Evolutionary conservation across 2,888 invertebrate genomes (phyloP).

Genomic region (Axea sp.): DNA sequence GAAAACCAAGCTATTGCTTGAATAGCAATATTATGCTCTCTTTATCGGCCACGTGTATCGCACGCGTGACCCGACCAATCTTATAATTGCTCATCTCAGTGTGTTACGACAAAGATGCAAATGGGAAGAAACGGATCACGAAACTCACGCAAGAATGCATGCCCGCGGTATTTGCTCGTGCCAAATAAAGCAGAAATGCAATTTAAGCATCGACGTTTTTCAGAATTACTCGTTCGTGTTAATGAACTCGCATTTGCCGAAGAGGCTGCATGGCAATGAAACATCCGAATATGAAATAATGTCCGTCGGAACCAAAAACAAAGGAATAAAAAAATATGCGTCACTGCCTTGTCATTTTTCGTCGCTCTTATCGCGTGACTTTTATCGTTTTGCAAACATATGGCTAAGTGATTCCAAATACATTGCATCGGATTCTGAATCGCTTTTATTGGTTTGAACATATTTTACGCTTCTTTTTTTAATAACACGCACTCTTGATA

Average conservation of each 20-base stretch:
- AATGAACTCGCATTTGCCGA: conserved; percentile 40
- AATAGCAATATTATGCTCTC: conserved; percentile 8
- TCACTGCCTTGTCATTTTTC: conserved; percentile 24
- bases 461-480: too few relatives aligned
- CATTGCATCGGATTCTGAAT: background rate
- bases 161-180: background rate
- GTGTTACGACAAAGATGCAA: conserved; percentile 22
- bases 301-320: conserved; percentile 7
- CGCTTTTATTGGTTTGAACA: background rate
- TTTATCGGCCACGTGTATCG: conserved; percentile 51
- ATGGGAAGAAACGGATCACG: conserved; percentile 19
- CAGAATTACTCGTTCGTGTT: conserved; percentile 28
- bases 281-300: conserved; percentile 1
- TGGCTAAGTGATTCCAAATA: conserved; percentile 11
- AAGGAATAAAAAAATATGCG: conserved; percentile 17
- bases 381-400: conserved; percentile 20
- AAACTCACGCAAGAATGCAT: conserved; percentile 13
- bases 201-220: conserved; percentile 18
- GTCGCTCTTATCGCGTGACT: conserved; percentile 16
- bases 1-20: conserved; percentile 4
- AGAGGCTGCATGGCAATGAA: conserved; percentile 3
- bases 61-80: conserved; percentile 43
- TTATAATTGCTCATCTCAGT: conserved; percentile 28
- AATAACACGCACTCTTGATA: too few relatives aligned
- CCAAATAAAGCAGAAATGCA: conserved; percentile 23